phyloP scores from a whole-genome alignment of 2,797 vertebrate species.

The Molossus alvarezi region DNA sequence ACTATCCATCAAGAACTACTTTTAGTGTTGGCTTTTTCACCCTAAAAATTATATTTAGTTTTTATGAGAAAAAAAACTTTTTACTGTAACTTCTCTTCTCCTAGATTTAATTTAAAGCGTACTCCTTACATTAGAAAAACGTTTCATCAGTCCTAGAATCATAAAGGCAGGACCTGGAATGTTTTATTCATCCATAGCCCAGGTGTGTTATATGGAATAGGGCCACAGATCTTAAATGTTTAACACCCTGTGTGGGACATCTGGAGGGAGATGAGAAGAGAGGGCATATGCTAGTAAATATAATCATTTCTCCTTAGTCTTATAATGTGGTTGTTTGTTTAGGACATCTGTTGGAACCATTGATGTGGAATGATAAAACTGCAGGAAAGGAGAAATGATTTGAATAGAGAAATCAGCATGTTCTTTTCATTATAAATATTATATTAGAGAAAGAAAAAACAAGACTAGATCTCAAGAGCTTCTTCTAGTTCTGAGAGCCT shows the following conservation, averaged over 20 bases:
- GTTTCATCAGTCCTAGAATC: conserved; percentile 49
- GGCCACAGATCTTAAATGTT: conserved; percentile 30
- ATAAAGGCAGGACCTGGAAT: conserved; percentile 69
- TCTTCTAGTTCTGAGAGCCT: background rate
- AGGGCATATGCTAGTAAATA: background rate
- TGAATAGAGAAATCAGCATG: conserved; percentile 5
- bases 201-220: conserved; percentile 33
- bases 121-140: conserved; percentile 66
- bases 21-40: conserved; percentile 48
- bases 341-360: conserved; percentile 26
- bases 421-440: conserved; percentile 42
- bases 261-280: background rate
- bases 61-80: conserved; percentile 53
- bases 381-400: conserved; percentile 25
- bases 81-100: conserved; percentile 2
- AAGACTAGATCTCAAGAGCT: background rate
- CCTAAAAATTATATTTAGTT: conserved; percentile 37
- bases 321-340: background rate
- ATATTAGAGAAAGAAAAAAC: conserved; percentile 48
- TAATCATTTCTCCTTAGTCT: conserved; percentile 50
- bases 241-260: background rate
- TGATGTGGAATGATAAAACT: conserved; percentile 42
- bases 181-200: conserved; percentile 45
- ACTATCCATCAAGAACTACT: background rate
- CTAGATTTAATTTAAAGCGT: conserved; percentile 52